Evolutionary conservation across 2,888 invertebrate genomes (phyloP), one percentile per base, ranked within the genome.

Genomic region (Subacronicta megacephala): DNA sequence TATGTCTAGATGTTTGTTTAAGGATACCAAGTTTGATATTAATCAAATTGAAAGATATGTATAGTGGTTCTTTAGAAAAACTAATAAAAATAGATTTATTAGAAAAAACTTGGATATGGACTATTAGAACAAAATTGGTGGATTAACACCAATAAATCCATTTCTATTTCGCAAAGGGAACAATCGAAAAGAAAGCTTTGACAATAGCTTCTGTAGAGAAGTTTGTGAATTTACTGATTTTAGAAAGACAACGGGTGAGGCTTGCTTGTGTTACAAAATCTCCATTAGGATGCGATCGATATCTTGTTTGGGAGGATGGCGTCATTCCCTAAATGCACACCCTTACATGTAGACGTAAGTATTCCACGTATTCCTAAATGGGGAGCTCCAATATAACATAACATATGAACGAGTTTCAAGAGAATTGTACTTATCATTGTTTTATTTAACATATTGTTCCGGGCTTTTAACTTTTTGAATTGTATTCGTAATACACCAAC

Each of bases 161-260:
- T 23, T 26, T 26, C 1, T 10, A 26, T 26, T 26, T 26, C 26
- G 26, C 26, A 26, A 26, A 26, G n/a, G 23, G 31, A n/a, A 12
- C n/a, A n/a, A 31, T 12, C 16, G n/a, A 31, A 55, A 62, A 37
- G 33, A 42, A 45, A 41, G 26, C 9, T 37, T 33, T 23, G 42
- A 45, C 31, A 52, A 44, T 36, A 37, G 33, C 17, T 42, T 57
- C 41, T 26, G 26, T 7, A 41, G 43, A 46, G 52, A 42, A 62
- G 46, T 50, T 31, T 17, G 31, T 54, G 42, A 29, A 36, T 33
- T 23, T 44, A 13, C 42, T 36, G 23, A 17, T 29, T 36, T 36
- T 10, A 36, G 36, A 60, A 40, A 68, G 52, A 62, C 35, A 51
- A 68, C 38, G 26, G 37, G 13, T 13, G 15, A 31, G 36, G 42